Evolutionary conservation across 2,113 vertebrate genomes (phyloP).

Genomic region (Sphaerodactylus townsendi): DNA sequence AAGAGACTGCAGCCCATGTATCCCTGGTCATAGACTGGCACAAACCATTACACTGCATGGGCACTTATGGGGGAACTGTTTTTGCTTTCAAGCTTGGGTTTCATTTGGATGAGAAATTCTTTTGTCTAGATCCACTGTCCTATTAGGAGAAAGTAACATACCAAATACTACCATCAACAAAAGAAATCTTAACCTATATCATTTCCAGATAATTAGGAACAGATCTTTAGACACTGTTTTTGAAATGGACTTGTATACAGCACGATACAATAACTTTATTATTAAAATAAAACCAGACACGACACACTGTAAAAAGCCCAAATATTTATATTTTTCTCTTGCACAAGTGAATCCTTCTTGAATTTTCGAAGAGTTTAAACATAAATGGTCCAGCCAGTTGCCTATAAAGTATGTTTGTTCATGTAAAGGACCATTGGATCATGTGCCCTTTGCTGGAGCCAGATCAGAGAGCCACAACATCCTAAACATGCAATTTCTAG

Average conservation of each 20-base stretch:
- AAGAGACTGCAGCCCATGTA: too few relatives aligned
- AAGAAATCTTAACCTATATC: not conserved
- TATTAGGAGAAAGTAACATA: not conserved
- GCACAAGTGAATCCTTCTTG: not conserved
- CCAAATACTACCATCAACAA: not conserved
- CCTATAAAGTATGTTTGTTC: not conserved
- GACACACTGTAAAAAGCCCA: not conserved
- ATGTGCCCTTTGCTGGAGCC: not conserved
- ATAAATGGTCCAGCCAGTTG: not conserved
- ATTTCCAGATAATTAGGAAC: slow-evolving; percentile 37
- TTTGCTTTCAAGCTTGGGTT: not conserved
- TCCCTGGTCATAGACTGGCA: too few relatives aligned
- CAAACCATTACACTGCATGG: too few relatives aligned
- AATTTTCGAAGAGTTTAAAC: slow-evolving; percentile 17
- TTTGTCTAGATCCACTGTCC: not conserved
- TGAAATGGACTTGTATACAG: slow-evolving; percentile 16
- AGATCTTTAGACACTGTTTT: not conserved
- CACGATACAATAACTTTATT: slow-evolving; percentile 15
- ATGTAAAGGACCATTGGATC: not conserved
- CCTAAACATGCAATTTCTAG: not conserved
- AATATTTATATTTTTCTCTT: slow-evolving; percentile 19
- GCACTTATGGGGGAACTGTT: not conserved
- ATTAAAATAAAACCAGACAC: slow-evolving; percentile 32
- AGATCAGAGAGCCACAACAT: not conserved
- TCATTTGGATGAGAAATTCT: not conserved